These are phyloP conservation scores for Nebria salina DNA, from an alignment of 2,888 invertebrate genomes.

Conservation along the genomic window DNA sequence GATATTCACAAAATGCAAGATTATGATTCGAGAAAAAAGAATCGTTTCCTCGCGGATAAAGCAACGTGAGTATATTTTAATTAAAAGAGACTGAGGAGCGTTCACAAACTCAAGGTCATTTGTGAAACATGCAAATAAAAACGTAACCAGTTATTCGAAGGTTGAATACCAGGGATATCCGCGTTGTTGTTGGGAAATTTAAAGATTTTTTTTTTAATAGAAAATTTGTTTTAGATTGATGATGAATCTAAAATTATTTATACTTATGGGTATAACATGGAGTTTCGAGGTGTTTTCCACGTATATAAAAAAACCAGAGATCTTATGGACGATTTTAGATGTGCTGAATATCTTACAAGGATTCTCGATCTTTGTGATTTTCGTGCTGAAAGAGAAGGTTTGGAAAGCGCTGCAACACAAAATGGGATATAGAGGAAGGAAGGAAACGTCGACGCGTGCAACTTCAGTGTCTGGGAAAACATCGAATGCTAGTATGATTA, in stretches of 20 bases:
- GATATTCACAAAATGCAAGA: slow-evolving; percentile 75
- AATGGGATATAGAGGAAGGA: slow-evolving; percentile 56
- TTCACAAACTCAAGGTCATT: not conserved
- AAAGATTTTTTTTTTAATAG: not conserved
- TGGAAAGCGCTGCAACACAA: slow-evolving; percentile 68
- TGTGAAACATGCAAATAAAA: not conserved
- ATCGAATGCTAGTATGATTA: slow-evolving; percentile 22
- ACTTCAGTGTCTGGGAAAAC: slow-evolving; percentile 16
- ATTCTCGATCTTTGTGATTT: slow-evolving; percentile 74
- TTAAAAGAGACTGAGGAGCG: not conserved
- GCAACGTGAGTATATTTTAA: slow-evolving; percentile 66
- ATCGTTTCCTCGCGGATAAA: slow-evolving; percentile 71
- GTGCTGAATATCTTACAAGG: slow-evolving; percentile 74
- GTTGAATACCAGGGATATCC: not conserved
- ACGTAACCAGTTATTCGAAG: not conserved
- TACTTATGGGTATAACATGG: slow-evolving; percentile 81
- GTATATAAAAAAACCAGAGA: slow-evolving; percentile 63
- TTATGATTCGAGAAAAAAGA: slow-evolving; percentile 68
- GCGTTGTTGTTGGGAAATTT: not conserved
- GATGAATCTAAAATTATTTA: slow-evolving; percentile 75
- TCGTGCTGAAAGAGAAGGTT: slow-evolving; percentile 73
- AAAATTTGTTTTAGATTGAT: slow-evolving; percentile 64
- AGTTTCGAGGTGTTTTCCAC: slow-evolving; percentile 70
- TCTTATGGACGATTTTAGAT: slow-evolving; percentile 68
- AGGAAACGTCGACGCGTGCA: slow-evolving; percentile 22